Evolutionary conservation across 1,140 invertebrate species (phyloP).

Genomic region (Drosophila quadrilineata): DNA sequence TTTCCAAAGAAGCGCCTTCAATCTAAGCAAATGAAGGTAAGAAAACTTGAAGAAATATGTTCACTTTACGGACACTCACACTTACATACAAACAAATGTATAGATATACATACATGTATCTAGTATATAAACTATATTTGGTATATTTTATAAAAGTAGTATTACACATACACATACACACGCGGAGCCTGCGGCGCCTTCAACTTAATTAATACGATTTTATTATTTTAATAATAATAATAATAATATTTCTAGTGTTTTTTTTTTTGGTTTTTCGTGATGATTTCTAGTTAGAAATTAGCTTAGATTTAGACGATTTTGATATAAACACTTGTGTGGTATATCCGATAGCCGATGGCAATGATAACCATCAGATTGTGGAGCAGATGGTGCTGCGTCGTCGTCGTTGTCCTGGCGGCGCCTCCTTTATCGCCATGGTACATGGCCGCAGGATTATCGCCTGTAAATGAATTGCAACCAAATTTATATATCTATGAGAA

Average conservation of each 20-base stretch:
- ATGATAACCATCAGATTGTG: constrained; percentile 69
- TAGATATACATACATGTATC: constrained; percentile 14
- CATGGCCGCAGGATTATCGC: constrained; percentile 85
- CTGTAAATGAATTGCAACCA: constrained; percentile 64
- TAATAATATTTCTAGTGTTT: constrained; percentile 19
- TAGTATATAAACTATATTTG: too few species aligned
- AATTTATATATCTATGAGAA: constrained; percentile 1
- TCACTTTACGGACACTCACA: too few species aligned
- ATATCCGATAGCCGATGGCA: constrained; percentile 76
- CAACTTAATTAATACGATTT: constrained; percentile 4
- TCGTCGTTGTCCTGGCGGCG: constrained; percentile 81
- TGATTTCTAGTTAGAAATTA: constrained; percentile 65
- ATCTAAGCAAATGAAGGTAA: constrained; percentile 16
- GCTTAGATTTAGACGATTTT: constrained; percentile 58
- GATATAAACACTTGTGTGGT: constrained; percentile 69
- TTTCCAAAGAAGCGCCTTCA: not conserved
- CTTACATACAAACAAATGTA: too few species aligned
- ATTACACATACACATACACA: constrained; percentile 10
- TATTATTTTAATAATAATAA: too few species aligned
- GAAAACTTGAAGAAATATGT: constrained; percentile 5
- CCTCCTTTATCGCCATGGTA: constrained; percentile 83
- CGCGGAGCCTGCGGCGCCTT: constrained; percentile 14
- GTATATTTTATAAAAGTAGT: constrained; percentile 40
- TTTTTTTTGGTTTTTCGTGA: not conserved
- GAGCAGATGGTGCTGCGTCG: constrained; percentile 73